Evolutionary conservation across 1,140 invertebrate genomes (phyloP).

Genomic region (Portunus trituberculatus): DNA sequence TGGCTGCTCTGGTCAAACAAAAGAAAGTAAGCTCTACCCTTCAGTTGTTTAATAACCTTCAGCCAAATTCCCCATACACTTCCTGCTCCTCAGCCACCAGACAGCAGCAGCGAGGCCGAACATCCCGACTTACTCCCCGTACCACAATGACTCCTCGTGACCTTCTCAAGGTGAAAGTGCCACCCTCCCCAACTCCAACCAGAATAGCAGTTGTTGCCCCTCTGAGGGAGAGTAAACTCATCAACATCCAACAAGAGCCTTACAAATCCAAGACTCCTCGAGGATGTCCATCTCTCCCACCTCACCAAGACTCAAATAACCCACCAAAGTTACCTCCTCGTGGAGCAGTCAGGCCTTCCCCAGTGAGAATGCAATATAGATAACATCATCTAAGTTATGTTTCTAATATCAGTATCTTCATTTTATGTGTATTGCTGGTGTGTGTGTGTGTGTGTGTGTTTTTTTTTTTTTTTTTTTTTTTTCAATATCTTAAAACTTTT

Average conservation of each 20-base stretch:
- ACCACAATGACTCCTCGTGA: conserved; percentile 58
- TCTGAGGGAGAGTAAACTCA: conserved; percentile 59
- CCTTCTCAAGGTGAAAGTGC: conserved; percentile 52
- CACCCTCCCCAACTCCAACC: conserved; percentile 29
- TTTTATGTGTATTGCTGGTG: too few species aligned
- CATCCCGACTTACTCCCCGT: neutral
- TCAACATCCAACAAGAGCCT: conserved; percentile 60
- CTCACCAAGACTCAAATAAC: neutral
- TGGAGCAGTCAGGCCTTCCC: conserved; percentile 39
- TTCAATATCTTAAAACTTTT: too few species aligned
- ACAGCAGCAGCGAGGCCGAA: neutral
- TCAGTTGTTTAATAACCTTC: conserved; percentile 74
- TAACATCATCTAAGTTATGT: neutral
- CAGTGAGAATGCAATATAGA: conserved; percentile 45
- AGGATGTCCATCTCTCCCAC: neutral
- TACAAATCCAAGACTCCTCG: neutral
- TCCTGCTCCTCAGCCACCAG: neutral
- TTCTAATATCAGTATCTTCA: too few species aligned
- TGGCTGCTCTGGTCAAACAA: conserved; percentile 74
- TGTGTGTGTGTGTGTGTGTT: too few species aligned
- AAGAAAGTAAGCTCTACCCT: conserved; percentile 76
- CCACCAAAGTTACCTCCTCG: conserved; percentile 58
- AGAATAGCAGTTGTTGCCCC: conserved; percentile 67
- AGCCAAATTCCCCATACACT: neutral
- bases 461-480: too few species aligned